Base-by-base conservation (phyloP, 2,888 invertebrate species). In the Drosophila greeni region DNA sequence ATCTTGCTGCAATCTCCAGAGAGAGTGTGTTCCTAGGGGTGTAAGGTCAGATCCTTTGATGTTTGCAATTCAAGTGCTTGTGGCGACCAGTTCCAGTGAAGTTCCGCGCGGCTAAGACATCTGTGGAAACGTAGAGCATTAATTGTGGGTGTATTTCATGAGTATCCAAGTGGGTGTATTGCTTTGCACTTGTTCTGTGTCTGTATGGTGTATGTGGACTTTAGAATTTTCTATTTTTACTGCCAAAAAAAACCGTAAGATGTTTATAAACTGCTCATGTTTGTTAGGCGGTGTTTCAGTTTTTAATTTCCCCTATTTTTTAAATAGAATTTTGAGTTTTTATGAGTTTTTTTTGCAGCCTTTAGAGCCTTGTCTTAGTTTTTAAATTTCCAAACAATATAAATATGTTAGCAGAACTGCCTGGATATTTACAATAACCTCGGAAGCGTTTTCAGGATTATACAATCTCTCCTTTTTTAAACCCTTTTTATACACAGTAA, bases 1-100 rank as follows among this genome's bases (percentile, higher is more conserved):
- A 97, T 97, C 40, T 39, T 43, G n/a, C 40, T 36, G 48, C 34
- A 11, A 23, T 45, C 42, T 47, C 11, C 3, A 42, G 5, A 5
- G 9, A 24, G 24, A 24, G n/a, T 16, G 18, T 20, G 24, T 52
- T 31, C 5, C 31, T n/a, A 2, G 18, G 31, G 18, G 1, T 8
- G 2, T 14, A 12, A 11, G 11, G 7, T 24, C 24, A 26, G 18
- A 36, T 51, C 64, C 65, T 62, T 34, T 51, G 33, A 34, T 31
- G n/a, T 42, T n/a, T 14, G 43, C 29, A 42, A 43, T 20, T 62
- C n/a, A n/a, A 34, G n/a, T 43, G 31, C 18, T 20, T 26, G 16
- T 57, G 18, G 14, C 14, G 43, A 42, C 29, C 31, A 45, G 36
- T 47, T 61, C 20, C 31, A 26, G 31, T 48, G 23, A 12, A 24